Evolutionary conservation across 2,113 vertebrate genomes (phyloP).

Genomic region (Beaufortia kweichowensis): DNA sequence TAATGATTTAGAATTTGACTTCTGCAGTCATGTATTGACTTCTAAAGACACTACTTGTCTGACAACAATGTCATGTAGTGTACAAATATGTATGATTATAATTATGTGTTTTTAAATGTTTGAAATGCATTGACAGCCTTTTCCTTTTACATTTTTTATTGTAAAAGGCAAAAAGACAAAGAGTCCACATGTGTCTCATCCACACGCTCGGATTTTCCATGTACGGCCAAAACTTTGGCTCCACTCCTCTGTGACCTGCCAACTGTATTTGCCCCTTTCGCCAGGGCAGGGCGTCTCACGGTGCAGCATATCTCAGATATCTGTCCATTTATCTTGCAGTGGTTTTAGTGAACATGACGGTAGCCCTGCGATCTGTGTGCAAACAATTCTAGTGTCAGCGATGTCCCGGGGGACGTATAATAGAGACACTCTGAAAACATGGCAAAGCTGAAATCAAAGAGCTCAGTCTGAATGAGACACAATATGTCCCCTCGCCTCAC

Average conservation of each 20-base stretch:
- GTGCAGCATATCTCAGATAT: constrained; percentile 72
- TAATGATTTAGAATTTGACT: no score
- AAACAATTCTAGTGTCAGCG: constrained; percentile 65
- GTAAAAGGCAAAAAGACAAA: no score
- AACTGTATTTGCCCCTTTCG: constrained; percentile 46
- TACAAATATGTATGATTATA: no score
- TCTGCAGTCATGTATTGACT: no score
- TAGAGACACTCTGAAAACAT: constrained; percentile 51
- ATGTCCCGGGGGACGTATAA: constrained; percentile 57
- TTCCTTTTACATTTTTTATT: no score
- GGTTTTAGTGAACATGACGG: constrained; percentile 66
- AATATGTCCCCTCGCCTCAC: constrained; percentile 54
- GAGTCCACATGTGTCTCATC: neutral
- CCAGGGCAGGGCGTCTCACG: constrained; percentile 49
- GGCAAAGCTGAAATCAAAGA: constrained; percentile 54
- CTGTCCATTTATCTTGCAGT: constrained; percentile 67
- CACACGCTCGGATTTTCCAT: constrained; percentile 44
- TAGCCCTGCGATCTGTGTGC: constrained; percentile 37
- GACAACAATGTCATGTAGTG: no score
- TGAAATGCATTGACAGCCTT: no score
- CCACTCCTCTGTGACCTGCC: constrained; percentile 34
- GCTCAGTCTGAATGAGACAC: constrained; percentile 53
- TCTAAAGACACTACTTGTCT: no score
- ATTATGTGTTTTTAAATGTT: no score
- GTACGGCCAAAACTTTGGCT: constrained; percentile 57